Evolutionary conservation across 2,888 invertebrate species (phyloP), one percentile per base, ranked within the genome.

Genomic region (Baccha elongata): DNA sequence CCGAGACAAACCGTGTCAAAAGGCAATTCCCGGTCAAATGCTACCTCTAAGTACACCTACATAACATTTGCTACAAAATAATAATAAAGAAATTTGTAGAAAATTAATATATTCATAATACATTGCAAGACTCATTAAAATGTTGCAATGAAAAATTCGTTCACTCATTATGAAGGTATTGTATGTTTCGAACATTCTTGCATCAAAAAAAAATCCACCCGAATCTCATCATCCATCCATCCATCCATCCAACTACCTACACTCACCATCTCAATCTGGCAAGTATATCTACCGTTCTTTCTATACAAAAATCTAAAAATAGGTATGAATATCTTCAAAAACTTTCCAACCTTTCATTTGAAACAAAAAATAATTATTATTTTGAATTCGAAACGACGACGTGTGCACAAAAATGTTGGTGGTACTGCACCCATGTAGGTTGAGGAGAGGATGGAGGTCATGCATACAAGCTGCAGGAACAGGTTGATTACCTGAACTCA

Each of bases 361-460:
- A 72, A 76, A 76, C 67, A 67, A 74, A 68, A 72, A 83, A 76
- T 75, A 72, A 72, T 83, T 65, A 83, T 76, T 75, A 71, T 81
- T 75, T 53, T 81, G 71, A 71, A 71, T 71, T 60, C 40, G 26
- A 58, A 58, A 69, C 40, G 71, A 69, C 17, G 71, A 60, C n/a
- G n/a, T 60, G 21, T 40, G 58, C 40, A 60, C 69, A 48, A 19
- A 40, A 58, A 58, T 58, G 42, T 35, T 35, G 35, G 6, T 8
- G 8, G n/a, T n/a, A n/a, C 13, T 13, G 40, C 8, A 15, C 4
- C 13, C 15, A 40, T 8, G 29, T 42, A 40, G 40, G 13, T 13
- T 21, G 4, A 10, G 4, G 10, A 19, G 11, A 42, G 32, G 50
- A 29, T 40, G 40, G 42, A 50, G 69, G 69, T 42, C 32, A 60